phyloP scores from a whole-genome alignment of 2,888 invertebrate genomes.

The Rhingia campestris region DNA sequence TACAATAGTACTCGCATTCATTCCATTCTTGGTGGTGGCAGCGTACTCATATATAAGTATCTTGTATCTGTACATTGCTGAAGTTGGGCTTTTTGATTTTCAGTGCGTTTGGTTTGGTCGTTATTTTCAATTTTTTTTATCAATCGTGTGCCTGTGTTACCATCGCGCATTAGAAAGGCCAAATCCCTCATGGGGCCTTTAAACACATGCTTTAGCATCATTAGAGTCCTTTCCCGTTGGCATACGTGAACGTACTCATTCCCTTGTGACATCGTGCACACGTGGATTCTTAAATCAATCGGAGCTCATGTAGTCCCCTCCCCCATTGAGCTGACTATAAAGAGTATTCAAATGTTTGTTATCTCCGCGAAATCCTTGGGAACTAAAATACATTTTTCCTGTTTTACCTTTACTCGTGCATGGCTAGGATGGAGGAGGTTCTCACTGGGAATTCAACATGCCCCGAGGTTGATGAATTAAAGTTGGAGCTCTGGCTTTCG shows the following conservation, averaged over 20 bases:
- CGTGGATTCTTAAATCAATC: constrained; percentile 55
- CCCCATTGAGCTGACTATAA: not conserved
- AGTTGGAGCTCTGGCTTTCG: constrained; percentile 26
- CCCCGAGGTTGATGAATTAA: constrained; percentile 61
- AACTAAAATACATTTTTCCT: constrained; percentile 35
- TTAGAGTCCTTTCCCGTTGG: constrained; percentile 29
- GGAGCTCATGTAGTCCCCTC: not conserved
- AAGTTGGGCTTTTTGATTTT: not conserved
- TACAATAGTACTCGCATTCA: constrained; percentile 24
- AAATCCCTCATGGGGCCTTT: constrained; percentile 48
- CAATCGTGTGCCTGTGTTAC: constrained; percentile 5
- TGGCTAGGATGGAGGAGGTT: constrained; percentile 12
- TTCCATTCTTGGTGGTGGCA: not conserved
- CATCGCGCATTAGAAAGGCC: constrained; percentile 25
- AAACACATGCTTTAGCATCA: constrained; percentile 40
- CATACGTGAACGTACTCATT: not conserved
- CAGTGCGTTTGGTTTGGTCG: constrained; percentile 16
- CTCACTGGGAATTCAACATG: constrained; percentile 57
- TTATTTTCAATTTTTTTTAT: constrained; percentile 54
- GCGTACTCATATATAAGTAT: not conserved
- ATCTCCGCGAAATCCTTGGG: constrained; percentile 36
- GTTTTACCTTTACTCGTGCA: constrained; percentile 22
- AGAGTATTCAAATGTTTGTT: constrained; percentile 45
- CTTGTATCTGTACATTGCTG: not conserved
- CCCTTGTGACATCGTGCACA: constrained; percentile 23